Base-by-base conservation (phyloP, 2,797 vertebrate genomes). In the Oreochromis mossambicus region DNA sequence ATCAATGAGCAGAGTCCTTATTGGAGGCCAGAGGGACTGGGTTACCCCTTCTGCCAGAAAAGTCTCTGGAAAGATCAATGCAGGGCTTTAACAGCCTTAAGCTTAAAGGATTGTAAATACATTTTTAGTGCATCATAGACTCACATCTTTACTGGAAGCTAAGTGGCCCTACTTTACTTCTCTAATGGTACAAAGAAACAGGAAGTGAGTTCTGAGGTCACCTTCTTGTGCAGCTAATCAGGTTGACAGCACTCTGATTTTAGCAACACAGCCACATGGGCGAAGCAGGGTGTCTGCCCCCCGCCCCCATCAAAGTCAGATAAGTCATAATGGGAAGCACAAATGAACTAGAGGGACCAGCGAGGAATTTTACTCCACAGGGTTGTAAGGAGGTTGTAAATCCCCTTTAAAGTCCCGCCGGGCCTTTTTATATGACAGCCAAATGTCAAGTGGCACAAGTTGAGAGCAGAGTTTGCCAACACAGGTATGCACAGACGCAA, bases 391-490 rank as follows among this genome's bases (percentile, higher is more conserved):
- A 87, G 92, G 88, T 52, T 61, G 29, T 58, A 92, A 94, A 86
- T 90, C 83, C 84, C 90, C 93, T 92, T 93, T 86, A 92, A 96
- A 91, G 94, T 92, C 90, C 91, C 85, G 86, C 80, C 85, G 78
- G 76, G 82, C 90, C 92, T 86, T 86, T 80, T 89, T 91, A 94
- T 70, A 87, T 14, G 56, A 93, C 85, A 83, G 92, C 89, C 91
- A 94, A 93, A 94, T 92, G 92, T 92, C 86, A 88, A 83, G 46
- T 66, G 83, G 84, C 38, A 68, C 48, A 81, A 48, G 73, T 50
- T 89, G 85, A 89, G 14, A 54, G n/a, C 73, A 19, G 5, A 10
- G 66, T 29, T 32, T 50, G 9, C 32, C 73, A 82, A 63, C 13
- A 61, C 34, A 58, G 38, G 10, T 3, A 6, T 26, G 15, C 38